Evolutionary conservation across 2,797 vertebrate species (phyloP).

Genomic region (Syncerus caffer): DNA sequence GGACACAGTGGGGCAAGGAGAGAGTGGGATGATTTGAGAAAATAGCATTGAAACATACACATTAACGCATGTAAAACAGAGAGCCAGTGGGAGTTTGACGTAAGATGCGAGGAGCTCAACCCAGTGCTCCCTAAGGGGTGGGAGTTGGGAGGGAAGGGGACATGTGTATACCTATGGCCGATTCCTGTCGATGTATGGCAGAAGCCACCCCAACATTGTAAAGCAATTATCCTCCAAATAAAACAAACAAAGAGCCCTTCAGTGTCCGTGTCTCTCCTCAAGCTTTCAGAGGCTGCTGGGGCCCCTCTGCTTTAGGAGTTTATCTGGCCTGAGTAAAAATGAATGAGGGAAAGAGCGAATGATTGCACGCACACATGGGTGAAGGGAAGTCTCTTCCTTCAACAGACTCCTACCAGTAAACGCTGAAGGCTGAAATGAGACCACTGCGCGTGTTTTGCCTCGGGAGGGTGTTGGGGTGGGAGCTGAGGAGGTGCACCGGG

Average conservation of each 20-base stretch:
- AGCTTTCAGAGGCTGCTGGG: not conserved
- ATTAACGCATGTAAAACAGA: not conserved
- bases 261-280: not conserved
- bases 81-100: not conserved
- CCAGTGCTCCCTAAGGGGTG: not conserved
- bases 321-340: not conserved
- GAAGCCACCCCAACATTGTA: not conserved
- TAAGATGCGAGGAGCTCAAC: not conserved
- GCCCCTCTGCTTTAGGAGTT: not conserved
- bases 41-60: not conserved
- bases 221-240: not conserved
- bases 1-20: not conserved
- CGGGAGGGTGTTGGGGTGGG: not conserved
- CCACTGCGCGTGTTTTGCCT: rapidly evolving
- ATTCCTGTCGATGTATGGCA: not conserved
- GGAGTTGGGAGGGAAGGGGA: not conserved
- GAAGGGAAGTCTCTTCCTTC: not conserved
- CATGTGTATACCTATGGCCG: rapidly evolving
- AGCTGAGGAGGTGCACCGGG: not conserved
- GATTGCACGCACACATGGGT: not conserved
- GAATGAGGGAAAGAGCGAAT: not conserved
- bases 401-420: not conserved
- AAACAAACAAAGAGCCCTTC: not conserved
- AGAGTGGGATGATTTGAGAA: not conserved
- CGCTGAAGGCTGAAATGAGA: not conserved